phyloP scores from a whole-genome alignment of 2,888 invertebrate species.

The Tachina grossa region DNA sequence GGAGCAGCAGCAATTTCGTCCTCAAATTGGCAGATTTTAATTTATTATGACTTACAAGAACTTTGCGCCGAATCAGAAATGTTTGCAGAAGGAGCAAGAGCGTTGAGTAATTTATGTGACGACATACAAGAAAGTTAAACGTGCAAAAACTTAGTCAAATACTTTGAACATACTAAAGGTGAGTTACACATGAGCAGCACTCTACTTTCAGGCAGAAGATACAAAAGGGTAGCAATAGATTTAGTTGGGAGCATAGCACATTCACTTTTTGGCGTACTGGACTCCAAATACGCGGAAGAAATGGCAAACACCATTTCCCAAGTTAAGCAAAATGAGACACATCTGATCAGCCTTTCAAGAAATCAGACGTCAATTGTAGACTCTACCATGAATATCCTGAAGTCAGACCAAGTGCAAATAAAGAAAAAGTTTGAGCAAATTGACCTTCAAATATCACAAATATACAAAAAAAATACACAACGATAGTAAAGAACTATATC shows the following conservation, averaged over 20 bases:
- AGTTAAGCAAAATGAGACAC: background rate
- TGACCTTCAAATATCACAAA: background rate
- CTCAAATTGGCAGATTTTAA: conserved; percentile 7
- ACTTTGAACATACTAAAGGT: conserved; percentile 1
- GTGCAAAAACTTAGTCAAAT: conserved; percentile 7
- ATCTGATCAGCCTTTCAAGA: conserved; percentile 4
- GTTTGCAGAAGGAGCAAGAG: background rate
- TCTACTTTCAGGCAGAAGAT: background rate
- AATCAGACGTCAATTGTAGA: conserved; percentile 30
- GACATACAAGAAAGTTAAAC: background rate
- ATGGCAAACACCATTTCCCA: conserved; percentile 37
- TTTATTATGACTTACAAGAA: conserved; percentile 43
- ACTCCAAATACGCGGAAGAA: too few relatives aligned
- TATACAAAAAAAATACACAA: conserved; percentile 1
- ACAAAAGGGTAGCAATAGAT: conserved; percentile 2
- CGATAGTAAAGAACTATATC: conserved; percentile 7
- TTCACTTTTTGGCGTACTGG: conserved; percentile 25
- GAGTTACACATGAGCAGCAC: background rate
- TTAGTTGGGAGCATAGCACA: conserved; percentile 8
- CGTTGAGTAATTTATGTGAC: background rate
- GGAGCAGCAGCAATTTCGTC: conserved; percentile 24
- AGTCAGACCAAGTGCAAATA: conserved; percentile 9
- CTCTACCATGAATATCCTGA: conserved; percentile 18
- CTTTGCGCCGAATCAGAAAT: background rate
- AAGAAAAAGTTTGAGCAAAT: conserved; percentile 29